Percentiles rank a stretch among this genome's conserved stretches.
These are phyloP conservation scores for Steatornis caripensis DNA, from an alignment of 2,113 vertebrate species.

Conservation along the genomic window DNA sequence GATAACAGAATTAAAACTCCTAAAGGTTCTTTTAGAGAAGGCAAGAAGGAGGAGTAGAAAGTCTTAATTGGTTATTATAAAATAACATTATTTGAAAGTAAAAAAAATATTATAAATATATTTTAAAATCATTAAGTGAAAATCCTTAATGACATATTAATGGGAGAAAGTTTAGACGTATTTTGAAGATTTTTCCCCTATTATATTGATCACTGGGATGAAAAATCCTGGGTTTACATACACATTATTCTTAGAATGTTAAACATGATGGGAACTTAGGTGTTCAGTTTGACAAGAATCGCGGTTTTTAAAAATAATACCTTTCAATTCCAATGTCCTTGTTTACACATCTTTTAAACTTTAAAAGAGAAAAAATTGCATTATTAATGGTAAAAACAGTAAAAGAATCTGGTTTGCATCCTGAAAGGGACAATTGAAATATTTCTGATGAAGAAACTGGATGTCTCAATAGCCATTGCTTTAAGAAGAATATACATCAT, in stretches of 20 bases:
- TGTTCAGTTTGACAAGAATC: neutral
- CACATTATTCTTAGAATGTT: neutral
- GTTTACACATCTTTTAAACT: neutral
- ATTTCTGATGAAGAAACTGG: neutral
- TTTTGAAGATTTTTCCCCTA: neutral
- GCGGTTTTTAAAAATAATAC: neutral
- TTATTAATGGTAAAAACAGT: neutral
- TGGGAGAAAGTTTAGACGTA: neutral
- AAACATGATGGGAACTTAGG: neutral
- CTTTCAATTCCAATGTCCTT: neutral
- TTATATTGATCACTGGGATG: neutral
- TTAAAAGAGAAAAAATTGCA: neutral
- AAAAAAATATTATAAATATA: neutral
- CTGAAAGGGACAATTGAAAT: neutral
- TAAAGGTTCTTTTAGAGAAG: neutral
- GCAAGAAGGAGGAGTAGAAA: neutral
- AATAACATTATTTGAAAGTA: neutral
- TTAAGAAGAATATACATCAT: neutral
- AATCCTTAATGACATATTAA: neutral
- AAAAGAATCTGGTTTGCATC: fast-evolving
- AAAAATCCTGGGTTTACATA: neutral
- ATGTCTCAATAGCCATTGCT: neutral
- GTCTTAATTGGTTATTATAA: neutral
- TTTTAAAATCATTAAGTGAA: neutral
- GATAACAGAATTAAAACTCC: neutral